Conservation (phyloP, 2,113 vertebrate genomes). For the Epinephelus cyanopodus region DNA sequence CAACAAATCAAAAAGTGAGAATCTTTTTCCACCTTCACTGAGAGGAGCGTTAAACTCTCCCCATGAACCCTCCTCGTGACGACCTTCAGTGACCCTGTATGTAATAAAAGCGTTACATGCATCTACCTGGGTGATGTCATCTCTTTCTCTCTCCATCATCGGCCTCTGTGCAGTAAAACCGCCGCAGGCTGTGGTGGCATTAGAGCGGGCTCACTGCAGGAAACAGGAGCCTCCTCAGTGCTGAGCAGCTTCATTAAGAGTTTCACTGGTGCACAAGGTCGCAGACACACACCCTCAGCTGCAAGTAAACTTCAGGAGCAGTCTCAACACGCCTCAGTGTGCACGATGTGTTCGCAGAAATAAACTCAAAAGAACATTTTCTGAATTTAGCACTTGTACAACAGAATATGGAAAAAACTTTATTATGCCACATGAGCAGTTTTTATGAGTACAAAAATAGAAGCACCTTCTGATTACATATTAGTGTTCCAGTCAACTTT, state of each 20-base stretch:
- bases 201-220: constrained; percentile 21
- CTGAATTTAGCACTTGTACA: background rate
- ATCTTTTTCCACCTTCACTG: too few relatives aligned
- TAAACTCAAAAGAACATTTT: background rate
- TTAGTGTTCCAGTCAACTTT: background rate
- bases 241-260: constrained; percentile 32
- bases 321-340: background rate
- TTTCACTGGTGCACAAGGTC: constrained; percentile 25
- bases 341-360: background rate
- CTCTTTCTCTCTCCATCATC: background rate
- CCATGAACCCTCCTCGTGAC: too few relatives aligned
- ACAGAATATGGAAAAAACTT: background rate
- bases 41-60: too few relatives aligned
- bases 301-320: background rate
- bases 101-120: too few relatives aligned
- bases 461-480: background rate
- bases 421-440: background rate
- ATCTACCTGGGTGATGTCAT: background rate
- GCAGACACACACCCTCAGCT: constrained; percentile 16
- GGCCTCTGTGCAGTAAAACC: background rate
- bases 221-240: constrained; percentile 23
- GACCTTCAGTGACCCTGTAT: too few relatives aligned
- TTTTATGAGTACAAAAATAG: constrained; percentile 33
- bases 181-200: background rate
- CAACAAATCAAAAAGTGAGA: too few relatives aligned